These are phyloP conservation scores for Entosphenus tridentatus DNA, from an alignment of 2,113 vertebrate species.

Conservation along the genomic window DNA sequence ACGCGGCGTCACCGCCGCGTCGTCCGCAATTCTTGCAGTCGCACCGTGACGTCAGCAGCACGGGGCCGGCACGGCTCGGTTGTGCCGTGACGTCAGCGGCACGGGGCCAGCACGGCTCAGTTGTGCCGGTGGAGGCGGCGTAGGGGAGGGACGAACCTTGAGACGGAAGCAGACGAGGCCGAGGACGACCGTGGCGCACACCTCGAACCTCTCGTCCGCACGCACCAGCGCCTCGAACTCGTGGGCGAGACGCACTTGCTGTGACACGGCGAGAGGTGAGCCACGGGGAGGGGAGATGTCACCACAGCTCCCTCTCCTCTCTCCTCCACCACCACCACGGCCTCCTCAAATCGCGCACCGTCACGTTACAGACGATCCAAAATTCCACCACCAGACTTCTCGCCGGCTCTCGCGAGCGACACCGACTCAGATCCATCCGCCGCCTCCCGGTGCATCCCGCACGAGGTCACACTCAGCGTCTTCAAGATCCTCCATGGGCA, in stretches of 20 bases:
- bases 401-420: too few species aligned
- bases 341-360: too few species aligned
- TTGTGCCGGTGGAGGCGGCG: not conserved
- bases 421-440: too few species aligned
- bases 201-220: constrained; percentile 58
- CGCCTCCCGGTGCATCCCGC: too few species aligned
- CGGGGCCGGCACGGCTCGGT: not conserved
- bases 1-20: not conserved
- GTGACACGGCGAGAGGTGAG: too few species aligned
- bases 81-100: not conserved
- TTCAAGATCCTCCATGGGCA: not conserved
- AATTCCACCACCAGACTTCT: too few species aligned
- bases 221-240: constrained; percentile 53
- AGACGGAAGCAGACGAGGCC: constrained; percentile 83
- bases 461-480: not conserved
- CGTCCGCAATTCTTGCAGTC: not conserved
- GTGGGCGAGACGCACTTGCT: constrained; percentile 44
- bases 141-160: constrained; percentile 26
- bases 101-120: not conserved
- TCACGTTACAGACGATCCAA: too few species aligned
- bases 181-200: constrained; percentile 52
- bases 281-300: too few species aligned
- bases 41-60: not conserved
- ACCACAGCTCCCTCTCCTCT: too few species aligned
- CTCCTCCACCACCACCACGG: too few species aligned